These are phyloP conservation scores for Diadegma fenestrale DNA, from an alignment of 2,888 invertebrate genomes.

Conservation along the genomic window DNA sequence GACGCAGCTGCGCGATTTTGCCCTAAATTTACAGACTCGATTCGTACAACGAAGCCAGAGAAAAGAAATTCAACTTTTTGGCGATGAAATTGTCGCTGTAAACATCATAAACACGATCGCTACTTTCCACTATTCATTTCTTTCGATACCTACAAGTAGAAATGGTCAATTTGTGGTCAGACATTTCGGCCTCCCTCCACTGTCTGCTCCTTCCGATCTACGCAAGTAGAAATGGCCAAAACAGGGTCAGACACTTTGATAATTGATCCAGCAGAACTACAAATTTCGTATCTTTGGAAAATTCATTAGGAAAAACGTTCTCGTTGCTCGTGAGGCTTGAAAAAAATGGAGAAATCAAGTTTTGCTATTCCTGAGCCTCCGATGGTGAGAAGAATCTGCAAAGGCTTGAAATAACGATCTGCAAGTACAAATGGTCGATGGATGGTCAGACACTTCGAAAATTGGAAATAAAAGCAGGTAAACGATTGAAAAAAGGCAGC, in stretches of 20 bases:
- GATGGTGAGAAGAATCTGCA: neutral
- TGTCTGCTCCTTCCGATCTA: too few species aligned
- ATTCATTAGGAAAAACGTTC: neutral
- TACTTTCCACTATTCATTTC: neutral
- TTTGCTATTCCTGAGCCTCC: neutral
- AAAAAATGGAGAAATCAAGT: neutral
- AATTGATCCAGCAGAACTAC: neutral
- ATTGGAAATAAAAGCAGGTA: neutral
- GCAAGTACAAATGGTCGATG: slow-evolving; percentile 6
- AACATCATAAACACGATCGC: neutral
- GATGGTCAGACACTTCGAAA: neutral
- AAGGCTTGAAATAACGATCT: neutral
- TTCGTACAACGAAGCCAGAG: neutral
- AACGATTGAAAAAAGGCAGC: too few species aligned
- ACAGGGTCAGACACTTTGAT: too few species aligned
- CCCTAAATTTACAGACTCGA: too few species aligned
- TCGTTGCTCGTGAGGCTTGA: neutral
- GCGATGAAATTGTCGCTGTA: neutral
- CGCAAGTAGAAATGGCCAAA: too few species aligned
- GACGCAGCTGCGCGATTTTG: slow-evolving; percentile 17
- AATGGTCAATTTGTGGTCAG: neutral
- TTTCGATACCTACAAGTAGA: neutral
- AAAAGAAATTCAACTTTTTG: neutral
- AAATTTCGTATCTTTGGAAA: neutral
- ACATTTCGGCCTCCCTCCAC: neutral